phyloP scores from a whole-genome alignment of 2,113 vertebrate species.

The Anhinga anhinga region DNA sequence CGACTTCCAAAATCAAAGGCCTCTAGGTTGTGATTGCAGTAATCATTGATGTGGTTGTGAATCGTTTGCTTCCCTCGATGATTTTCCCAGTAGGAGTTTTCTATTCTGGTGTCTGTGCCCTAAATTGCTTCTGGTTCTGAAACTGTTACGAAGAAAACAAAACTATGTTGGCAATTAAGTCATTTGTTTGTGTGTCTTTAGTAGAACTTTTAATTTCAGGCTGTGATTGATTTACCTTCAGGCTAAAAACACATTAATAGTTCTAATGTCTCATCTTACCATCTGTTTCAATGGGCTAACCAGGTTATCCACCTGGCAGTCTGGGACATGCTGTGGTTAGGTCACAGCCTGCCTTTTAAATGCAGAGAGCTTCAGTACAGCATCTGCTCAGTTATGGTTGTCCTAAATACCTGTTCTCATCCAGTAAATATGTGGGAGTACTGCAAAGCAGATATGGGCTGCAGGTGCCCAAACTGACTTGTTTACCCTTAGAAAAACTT shows the following conservation, averaged over 20 bases:
- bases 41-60: neutral
- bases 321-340: neutral
- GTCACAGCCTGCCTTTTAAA: neutral
- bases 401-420: neutral
- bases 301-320: neutral
- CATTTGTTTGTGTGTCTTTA: neutral
- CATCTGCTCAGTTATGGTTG: neutral
- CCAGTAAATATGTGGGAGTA: neutral
- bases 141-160: neutral
- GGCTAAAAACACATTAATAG: slow-evolving; percentile 10
- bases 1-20: neutral
- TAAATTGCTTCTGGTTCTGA: neutral
- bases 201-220: slow-evolving; percentile 20
- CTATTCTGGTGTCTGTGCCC: rapidly evolving
- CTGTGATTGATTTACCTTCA: slow-evolving; percentile 22
- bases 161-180: neutral
- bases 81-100: neutral
- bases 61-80: neutral
- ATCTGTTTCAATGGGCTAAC: neutral
- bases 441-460: neutral
- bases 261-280: neutral
- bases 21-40: neutral
- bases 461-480: neutral
- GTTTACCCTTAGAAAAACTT: neutral
- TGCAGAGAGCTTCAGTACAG: neutral